These are phyloP conservation scores for Lasioglossum baleicum DNA, from an alignment of 1,140 invertebrate species.

Conservation along the genomic window DNA sequence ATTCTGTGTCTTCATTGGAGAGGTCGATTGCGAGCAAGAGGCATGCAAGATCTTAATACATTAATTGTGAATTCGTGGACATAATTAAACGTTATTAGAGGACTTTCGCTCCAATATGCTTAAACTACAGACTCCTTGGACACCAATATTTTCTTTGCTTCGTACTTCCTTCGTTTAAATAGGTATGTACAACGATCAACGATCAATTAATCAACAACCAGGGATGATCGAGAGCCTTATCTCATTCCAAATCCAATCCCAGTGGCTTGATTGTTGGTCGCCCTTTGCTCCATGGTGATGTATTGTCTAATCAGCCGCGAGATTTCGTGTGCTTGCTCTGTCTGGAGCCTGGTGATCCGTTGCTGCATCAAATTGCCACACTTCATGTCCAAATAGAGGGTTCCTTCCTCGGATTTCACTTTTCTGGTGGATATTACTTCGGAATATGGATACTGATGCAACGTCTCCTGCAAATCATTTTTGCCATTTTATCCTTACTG, in stretches of 20 bases:
- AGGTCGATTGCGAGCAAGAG: not conserved
- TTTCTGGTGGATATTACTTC: constrained; percentile 98
- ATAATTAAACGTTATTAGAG: no score
- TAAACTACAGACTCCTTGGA: not conserved
- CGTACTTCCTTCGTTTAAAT: not conserved
- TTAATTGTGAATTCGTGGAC: no score
- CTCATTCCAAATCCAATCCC: constrained; percentile 73
- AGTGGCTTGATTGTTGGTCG: constrained; percentile 72
- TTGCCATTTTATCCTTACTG: not conserved
- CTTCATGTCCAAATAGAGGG: constrained; percentile 97
- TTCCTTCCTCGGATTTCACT: constrained; percentile 94
- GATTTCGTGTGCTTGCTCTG: constrained; percentile 97
- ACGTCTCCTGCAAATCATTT: constrained; percentile 84
- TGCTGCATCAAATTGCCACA: constrained; percentile 97
- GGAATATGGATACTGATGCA: constrained; percentile 94
- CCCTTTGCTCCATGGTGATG: constrained; percentile 90
- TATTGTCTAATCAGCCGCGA: constrained; percentile 97
- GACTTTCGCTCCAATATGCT: not conserved
- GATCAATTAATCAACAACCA: not conserved
- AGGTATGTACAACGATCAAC: constrained; percentile 9
- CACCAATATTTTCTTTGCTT: not conserved
- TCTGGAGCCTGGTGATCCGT: constrained; percentile 96
- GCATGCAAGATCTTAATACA: no score
- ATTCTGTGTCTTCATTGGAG: not conserved
- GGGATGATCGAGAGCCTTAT: constrained; percentile 57